These are phyloP conservation scores for Bursaphelenchus mucronatus DNA, from an alignment of 1,140 invertebrate genomes.

Conservation along the genomic window DNA sequence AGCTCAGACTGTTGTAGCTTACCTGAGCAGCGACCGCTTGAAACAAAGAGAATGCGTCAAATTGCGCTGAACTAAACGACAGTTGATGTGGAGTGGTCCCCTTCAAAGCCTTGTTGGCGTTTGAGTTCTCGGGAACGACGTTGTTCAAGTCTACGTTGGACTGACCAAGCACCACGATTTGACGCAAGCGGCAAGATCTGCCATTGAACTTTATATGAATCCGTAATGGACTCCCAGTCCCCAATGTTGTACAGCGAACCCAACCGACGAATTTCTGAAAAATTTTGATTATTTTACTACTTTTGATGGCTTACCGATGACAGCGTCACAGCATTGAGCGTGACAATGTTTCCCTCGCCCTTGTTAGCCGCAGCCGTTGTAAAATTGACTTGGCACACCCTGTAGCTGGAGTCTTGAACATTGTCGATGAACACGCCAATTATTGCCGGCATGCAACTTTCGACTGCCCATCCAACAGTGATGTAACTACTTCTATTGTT, in stretches of 20 bases:
- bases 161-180: conserved; percentile 26
- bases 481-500: conserved; percentile 78
- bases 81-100: conserved; percentile 62
- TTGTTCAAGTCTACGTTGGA: conserved; percentile 2
- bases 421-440: conserved; percentile 55
- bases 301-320: background rate
- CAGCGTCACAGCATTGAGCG: background rate
- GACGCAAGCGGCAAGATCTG: conserved; percentile 34
- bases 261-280: conserved; percentile 18
- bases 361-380: background rate
- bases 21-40: conserved; percentile 57
- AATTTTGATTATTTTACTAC: background rate
- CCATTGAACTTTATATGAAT: conserved; percentile 20
- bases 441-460: conserved; percentile 27
- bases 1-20: background rate
- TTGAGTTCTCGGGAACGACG: conserved; percentile 7
- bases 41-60: conserved; percentile 54
- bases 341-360: background rate
- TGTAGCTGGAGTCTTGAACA: conserved; percentile 31
- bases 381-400: conserved; percentile 12
- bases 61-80: conserved; percentile 52
- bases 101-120: conserved; percentile 2
- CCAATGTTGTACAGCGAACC: conserved; percentile 16
- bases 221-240: background rate
- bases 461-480: conserved; percentile 62